Evolutionary conservation across 1,140 invertebrate genomes (phyloP).

Genomic region (Rhyzopertha dominica): DNA sequence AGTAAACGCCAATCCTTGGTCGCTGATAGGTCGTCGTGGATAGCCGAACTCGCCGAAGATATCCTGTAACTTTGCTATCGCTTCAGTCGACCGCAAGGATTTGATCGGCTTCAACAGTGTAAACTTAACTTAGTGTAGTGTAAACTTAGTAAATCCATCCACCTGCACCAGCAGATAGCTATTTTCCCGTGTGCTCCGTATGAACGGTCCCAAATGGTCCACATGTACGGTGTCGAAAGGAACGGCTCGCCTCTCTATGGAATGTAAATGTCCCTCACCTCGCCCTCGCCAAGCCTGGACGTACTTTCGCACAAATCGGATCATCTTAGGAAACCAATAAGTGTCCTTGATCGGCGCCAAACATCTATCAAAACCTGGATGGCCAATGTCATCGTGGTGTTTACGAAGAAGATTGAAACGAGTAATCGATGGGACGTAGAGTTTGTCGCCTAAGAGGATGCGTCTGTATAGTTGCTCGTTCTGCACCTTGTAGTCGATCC

Average conservation of each 20-base stretch:
- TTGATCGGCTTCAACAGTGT: conserved; percentile 9
- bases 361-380: conserved; percentile 22
- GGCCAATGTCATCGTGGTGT: conserved; percentile 33
- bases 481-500: too few relatives aligned
- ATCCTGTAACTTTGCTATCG: conserved; percentile 11
- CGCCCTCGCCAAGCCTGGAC: conserved; percentile 31
- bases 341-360: conserved; percentile 10
- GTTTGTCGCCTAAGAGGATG: background rate
- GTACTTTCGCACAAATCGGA: conserved; percentile 26
- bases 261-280: conserved; percentile 16
- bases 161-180: conserved; percentile 39
- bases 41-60: conserved; percentile 32
- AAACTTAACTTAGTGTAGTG: too few relatives aligned
- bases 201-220: conserved; percentile 34
- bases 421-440: conserved; percentile 1
- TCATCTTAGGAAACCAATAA: conserved; percentile 28
- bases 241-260: conserved; percentile 14
- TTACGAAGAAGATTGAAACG: conserved; percentile 3
- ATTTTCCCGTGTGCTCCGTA: conserved; percentile 17
- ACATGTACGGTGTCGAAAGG: conserved; percentile 30
- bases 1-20: conserved; percentile 25
- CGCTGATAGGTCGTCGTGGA: conserved; percentile 22
- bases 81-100: conserved; percentile 1
- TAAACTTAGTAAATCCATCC: conserved; percentile 43
- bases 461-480: too few relatives aligned